Evolutionary conservation across 92 coral and sea anemone species (phyloP), one percentile per base, ranked within the genome.

Genomic region (Hydrozoanthus gracilis): DNA sequence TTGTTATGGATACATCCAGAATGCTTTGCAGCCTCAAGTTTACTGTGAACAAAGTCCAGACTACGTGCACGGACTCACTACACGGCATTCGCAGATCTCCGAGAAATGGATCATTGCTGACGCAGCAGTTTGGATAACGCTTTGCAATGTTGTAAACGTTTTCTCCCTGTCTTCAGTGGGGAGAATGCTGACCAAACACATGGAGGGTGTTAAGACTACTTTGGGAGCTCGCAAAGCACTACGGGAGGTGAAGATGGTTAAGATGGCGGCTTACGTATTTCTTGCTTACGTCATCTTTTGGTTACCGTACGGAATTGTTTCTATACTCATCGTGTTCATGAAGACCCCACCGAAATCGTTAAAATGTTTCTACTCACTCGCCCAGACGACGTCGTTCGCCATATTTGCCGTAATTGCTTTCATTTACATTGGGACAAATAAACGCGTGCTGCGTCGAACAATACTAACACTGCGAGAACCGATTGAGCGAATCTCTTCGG

Each of bases 161-260:
- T 80, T 48, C 48, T 80, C 85, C 51, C 73, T 80, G 5, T 80
- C 74, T 8, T 51, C 56, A 17, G 85, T 80, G 20, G 85, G 85
- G 6, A 65, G 47, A 47, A 65, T 64, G 85, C 73, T 80, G 85
- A 48, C 85, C 55, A 49, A 13, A 47, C 85, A 80, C 51, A 80
- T 80, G 75, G 64, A 48, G 60, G 85, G 75, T 17, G 85, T 80
- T 60, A 65, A 80, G 64, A 80, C 12, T 44, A 80, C 58, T 17
- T 12, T 65, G 4, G 85, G 85, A 46, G 18, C 73, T 65, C 85
- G 75, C 45, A 65, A 66, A 52, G 60, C 85, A 6, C 66, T 80
- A 80, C 72, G 74, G 17, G 85, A 80, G n/a, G 85, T 80, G 17
- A 80, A 80, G 17, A 80, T 80, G 20, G 85, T 80, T 50, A 80